Conservation (phyloP, 2,888 invertebrate genomes). For the Oligia strigilis region DNA sequence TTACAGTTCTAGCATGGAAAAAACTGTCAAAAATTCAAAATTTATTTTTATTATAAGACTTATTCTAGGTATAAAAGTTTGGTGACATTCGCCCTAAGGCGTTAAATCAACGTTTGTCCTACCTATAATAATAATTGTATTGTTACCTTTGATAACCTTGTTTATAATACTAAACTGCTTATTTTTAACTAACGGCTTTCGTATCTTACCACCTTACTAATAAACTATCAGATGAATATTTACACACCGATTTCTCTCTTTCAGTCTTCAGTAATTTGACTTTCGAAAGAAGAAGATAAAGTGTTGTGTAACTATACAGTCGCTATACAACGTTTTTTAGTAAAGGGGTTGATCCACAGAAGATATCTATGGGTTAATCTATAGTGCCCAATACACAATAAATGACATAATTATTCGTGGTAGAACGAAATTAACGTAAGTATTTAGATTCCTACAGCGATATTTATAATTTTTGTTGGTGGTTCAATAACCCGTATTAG, state of each 20-base stretch:
- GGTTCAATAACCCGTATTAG: constrained; percentile 6
- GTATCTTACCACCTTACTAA: too few relatives aligned
- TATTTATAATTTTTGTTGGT: neutral
- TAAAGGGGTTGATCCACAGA: neutral
- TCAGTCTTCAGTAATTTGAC: too few relatives aligned
- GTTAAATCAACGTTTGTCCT: neutral
- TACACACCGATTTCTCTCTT: too few relatives aligned
- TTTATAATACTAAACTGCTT: neutral
- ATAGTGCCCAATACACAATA: neutral
- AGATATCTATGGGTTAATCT: neutral
- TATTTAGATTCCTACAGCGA: neutral
- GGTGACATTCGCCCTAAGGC: neutral
- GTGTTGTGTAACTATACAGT: too few relatives aligned
- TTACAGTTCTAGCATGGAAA: neutral
- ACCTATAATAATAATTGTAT: neutral
- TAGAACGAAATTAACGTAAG: neutral
- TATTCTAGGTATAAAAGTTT: neutral
- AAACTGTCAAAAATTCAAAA: neutral
- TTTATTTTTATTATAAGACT: neutral
- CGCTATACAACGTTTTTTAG: too few relatives aligned
- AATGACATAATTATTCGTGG: neutral
- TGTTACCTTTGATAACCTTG: neutral
- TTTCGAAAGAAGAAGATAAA: too few relatives aligned
- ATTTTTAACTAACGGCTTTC: neutral
- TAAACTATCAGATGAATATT: too few relatives aligned